A percentile compares a stretch with the other conserved stretches of the same genome.
These are phyloP conservation scores for Physocephala rufipes DNA, from an alignment of 2,888 invertebrate species.

Conservation along the genomic window DNA sequence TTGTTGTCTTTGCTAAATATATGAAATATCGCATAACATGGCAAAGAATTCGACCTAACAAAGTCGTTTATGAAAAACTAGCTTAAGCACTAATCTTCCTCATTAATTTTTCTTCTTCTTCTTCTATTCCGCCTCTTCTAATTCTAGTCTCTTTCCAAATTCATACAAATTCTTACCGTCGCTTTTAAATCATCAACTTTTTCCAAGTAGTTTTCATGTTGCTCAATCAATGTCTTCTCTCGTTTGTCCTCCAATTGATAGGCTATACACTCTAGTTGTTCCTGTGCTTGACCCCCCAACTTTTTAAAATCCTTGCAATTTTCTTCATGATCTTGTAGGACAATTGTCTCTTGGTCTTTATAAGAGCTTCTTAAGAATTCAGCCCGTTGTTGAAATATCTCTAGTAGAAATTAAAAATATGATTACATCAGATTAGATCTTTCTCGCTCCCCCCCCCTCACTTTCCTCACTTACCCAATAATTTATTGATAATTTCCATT, in stretches of 20 bases:
- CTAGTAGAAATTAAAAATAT: conserved; percentile 59
- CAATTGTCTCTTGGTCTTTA: conserved; percentile 69
- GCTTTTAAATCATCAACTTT: conserved; percentile 68
- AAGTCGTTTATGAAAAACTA: not conserved
- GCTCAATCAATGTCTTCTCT: conserved; percentile 56
- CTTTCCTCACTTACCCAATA: not conserved
- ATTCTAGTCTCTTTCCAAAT: not conserved
- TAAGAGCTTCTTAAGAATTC: conserved; percentile 70
- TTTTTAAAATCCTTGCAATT: conserved; percentile 69
- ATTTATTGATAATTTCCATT: conserved; percentile 67
- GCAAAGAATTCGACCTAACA: not conserved
- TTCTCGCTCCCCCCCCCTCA: not conserved
- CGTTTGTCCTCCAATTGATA: conserved; percentile 69
- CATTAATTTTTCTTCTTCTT: not conserved
- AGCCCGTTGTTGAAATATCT: conserved; percentile 69
- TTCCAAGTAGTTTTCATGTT: conserved; percentile 66
- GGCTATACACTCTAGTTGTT: conserved; percentile 70
- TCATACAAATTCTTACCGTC: conserved; percentile 60
- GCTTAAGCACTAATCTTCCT: not conserved
- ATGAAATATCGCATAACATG: no score
- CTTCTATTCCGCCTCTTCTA: not conserved
- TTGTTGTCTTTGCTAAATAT: no score
- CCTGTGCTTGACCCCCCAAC: conserved; percentile 69
- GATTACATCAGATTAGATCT: not conserved
- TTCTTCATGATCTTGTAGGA: conserved; percentile 69